Evolutionary conservation across 2,888 invertebrate species (phyloP).

Genomic region (Villa cingulata): DNA sequence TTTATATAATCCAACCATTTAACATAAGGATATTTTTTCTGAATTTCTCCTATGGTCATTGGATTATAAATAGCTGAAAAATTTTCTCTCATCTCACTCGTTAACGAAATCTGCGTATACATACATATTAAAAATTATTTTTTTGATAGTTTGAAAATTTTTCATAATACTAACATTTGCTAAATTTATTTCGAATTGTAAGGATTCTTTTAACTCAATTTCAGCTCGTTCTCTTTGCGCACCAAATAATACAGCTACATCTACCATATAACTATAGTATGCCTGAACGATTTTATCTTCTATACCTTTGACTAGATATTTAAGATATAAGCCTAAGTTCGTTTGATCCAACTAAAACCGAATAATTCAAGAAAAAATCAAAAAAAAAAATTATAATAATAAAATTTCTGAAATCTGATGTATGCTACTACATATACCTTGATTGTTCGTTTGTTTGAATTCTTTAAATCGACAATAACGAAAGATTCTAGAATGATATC

Average conservation of each 20-base stretch:
- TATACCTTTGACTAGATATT: conserved; percentile 71
- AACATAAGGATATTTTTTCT: conserved; percentile 52
- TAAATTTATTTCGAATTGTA: conserved; percentile 77
- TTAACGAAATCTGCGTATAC: conserved; percentile 56
- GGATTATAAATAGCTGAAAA: conserved; percentile 85
- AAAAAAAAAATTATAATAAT: too few relatives aligned
- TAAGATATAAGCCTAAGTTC: conserved; percentile 67
- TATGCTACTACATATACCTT: conserved; percentile 50
- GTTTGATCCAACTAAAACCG: conserved; percentile 68
- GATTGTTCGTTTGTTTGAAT: conserved; percentile 69
- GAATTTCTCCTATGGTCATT: conserved; percentile 67
- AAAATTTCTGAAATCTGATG: too few relatives aligned
- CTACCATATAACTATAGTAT: conserved; percentile 77
- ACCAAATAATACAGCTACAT: conserved; percentile 72
- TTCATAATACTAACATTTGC: conserved; percentile 62
- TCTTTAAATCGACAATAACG: conserved; percentile 77
- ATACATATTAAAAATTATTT: not conserved
- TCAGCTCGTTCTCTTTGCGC: conserved; percentile 56
- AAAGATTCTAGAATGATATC: conserved; percentile 86
- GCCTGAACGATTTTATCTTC: conserved; percentile 74
- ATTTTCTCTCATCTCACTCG: conserved; percentile 80
- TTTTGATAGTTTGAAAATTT: too few relatives aligned
- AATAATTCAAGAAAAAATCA: too few relatives aligned
- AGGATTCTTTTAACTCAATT: conserved; percentile 59
- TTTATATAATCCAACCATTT: conserved; percentile 61